These are phyloP conservation scores for Tachuris rubrigastra DNA, from an alignment of 2,113 vertebrate species.

Conservation along the genomic window DNA sequence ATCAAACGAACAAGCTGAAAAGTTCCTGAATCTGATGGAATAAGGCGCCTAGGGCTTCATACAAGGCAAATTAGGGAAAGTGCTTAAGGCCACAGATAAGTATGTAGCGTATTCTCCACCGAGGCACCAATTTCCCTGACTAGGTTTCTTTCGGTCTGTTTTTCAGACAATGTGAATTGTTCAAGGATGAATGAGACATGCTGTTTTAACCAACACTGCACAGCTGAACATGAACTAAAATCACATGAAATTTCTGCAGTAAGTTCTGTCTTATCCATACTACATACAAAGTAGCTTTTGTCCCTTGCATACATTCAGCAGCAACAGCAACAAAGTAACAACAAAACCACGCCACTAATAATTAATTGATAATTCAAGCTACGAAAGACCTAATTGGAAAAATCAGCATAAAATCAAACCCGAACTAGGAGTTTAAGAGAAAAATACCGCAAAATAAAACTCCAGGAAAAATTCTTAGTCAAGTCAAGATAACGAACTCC, in stretches of 20 bases:
- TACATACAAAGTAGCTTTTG: neutral
- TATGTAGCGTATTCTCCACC: rapidly evolving
- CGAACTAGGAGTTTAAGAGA: too few species aligned
- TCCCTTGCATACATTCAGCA: rapidly evolving
- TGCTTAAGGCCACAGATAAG: neutral
- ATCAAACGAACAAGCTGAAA: neutral
- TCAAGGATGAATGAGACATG: neutral
- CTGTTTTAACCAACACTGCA: neutral
- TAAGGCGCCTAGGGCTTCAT: neutral
- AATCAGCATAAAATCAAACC: neutral
- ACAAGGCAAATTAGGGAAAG: neutral
- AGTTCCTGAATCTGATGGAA: rapidly evolving
- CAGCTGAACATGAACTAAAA: neutral
- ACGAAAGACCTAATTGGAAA: neutral
- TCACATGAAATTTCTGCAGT: rapidly evolving
- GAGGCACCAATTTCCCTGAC: too few species aligned
- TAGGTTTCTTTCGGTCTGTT: neutral
- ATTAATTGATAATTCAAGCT: neutral
- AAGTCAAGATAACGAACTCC: neutral
- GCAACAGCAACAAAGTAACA: neutral
- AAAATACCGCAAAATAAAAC: neutral
- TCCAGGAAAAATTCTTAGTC: neutral
- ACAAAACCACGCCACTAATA: rapidly evolving
- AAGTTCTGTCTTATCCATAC: neutral
- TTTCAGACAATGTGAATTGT: neutral